Conservation (phyloP, 1,140 invertebrate species). For the Aphaenogaster rudis region DNA sequence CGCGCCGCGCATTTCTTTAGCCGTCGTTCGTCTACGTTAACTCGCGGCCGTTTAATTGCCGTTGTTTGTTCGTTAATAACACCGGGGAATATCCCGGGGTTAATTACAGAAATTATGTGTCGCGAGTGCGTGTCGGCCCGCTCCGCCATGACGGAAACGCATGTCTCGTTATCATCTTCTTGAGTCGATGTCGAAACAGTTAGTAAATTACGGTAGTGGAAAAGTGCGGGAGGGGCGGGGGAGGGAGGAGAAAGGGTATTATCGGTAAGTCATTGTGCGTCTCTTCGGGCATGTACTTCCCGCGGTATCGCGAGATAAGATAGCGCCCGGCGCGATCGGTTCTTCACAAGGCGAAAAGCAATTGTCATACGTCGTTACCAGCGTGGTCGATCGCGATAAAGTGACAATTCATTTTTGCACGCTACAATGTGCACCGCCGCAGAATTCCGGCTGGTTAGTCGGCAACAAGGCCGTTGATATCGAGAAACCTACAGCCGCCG, state of each 20-base stretch:
- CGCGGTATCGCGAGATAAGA: conserved; percentile 65
- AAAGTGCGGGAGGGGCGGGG: not conserved
- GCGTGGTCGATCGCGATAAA: not conserved
- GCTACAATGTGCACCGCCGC: not conserved
- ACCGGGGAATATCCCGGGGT: not conserved
- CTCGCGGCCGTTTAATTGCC: not conserved
- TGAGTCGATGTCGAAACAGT: conserved; percentile 30
- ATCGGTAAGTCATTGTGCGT: conserved; percentile 32
- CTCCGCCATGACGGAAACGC: not conserved
- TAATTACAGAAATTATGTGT: conserved; percentile 31
- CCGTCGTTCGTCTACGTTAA: not conserved
- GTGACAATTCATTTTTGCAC: not conserved
- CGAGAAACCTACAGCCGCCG: not conserved
- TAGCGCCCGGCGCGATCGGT: conserved; percentile 24
- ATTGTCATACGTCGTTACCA: not conserved
- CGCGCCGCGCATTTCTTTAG: not conserved
- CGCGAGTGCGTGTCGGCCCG: not conserved
- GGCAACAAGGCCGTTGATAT: not conserved
- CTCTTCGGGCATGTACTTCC: conserved; percentile 27
- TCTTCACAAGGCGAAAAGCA: conserved; percentile 14
- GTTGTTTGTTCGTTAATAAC: not conserved
- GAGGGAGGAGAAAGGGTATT: not conserved
- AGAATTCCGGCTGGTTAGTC: not conserved
- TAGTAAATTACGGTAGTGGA: not conserved
- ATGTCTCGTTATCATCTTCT: conserved; percentile 27